Conservation (phyloP, 2,113 vertebrate genomes). For the Bungarus multicinctus region DNA sequence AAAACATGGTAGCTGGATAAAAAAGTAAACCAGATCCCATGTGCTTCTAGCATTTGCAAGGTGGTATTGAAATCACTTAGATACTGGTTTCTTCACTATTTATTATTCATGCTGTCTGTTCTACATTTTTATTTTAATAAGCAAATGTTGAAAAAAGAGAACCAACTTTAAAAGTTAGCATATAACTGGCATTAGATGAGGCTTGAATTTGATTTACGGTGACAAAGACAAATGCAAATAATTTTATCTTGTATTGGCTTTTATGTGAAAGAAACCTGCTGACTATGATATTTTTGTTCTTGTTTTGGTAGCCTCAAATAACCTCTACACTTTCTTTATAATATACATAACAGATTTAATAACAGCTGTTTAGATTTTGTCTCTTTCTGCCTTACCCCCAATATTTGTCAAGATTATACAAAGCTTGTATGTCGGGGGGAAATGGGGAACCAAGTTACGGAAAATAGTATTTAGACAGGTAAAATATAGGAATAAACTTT, state of each 20-base stretch:
- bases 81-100: neutral
- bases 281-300: neutral
- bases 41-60: neutral
- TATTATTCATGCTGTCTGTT: neutral
- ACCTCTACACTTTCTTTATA: neutral
- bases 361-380: neutral
- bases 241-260: neutral
- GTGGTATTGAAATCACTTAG: neutral
- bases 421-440: neutral
- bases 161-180: neutral
- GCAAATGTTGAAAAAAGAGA: neutral
- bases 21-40: neutral
- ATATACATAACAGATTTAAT: neutral
- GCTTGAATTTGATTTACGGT: neutral
- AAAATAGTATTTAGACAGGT: neutral
- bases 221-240: neutral
- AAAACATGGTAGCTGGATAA: neutral
- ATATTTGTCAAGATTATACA: neutral
- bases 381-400: neutral
- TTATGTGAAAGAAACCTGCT: neutral
- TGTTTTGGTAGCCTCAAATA: neutral
- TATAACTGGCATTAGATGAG: neutral
- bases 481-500: neutral
- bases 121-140: neutral
- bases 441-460: neutral